These are phyloP conservation scores for Fragum fragum DNA, from an alignment of 2,888 invertebrate species.

Conservation along the genomic window DNA sequence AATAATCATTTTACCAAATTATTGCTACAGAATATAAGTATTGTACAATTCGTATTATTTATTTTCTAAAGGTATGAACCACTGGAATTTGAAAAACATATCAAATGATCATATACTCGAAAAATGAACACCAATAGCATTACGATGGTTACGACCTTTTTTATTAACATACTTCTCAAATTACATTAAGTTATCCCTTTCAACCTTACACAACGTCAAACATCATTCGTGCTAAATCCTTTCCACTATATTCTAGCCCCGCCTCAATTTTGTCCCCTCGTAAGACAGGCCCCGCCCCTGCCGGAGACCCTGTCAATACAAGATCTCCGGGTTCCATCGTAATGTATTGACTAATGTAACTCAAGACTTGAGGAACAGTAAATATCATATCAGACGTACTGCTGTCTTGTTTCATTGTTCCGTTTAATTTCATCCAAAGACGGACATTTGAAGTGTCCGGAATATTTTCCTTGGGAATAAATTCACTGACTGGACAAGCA, in stretches of 20 bases:
- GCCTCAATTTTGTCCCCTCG: constrained; percentile 91
- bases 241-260: constrained; percentile 85
- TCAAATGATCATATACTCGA: no score
- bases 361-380: constrained; percentile 90
- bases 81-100: no score
- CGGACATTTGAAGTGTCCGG: constrained; percentile 74
- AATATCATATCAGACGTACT: constrained; percentile 91
- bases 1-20: no score
- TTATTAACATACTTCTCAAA: no score
- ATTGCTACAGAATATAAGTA: no score
- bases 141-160: no score
- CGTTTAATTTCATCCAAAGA: constrained; percentile 88
- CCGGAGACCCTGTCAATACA: constrained; percentile 92
- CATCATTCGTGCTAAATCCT: constrained; percentile 72
- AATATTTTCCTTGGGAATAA: constrained; percentile 88
- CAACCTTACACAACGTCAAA: constrained; percentile 58
- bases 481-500: constrained; percentile 91
- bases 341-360: constrained; percentile 90
- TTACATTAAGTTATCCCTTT: no score
- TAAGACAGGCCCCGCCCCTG: constrained; percentile 90
- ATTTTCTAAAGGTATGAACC: no score
- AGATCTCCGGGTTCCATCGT: constrained; percentile 92
- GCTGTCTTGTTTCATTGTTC: constrained; percentile 89
- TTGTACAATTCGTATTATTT: no score
- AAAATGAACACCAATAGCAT: no score